Conservation (phyloP, 1,140 invertebrate genomes). For the Leptinotarsa lineolata region DNA sequence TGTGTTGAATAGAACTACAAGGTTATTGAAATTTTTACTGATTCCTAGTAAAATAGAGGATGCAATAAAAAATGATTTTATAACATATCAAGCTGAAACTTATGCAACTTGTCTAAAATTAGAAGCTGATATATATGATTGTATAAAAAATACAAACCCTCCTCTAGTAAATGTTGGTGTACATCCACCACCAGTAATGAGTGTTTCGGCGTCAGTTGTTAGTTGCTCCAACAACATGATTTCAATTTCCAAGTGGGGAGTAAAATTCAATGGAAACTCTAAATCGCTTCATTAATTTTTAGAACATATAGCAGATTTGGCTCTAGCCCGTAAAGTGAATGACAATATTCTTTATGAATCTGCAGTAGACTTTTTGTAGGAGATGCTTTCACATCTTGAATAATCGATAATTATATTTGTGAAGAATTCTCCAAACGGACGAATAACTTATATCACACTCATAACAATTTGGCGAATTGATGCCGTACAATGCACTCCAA, state of each 20-base stretch:
- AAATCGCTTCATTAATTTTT: not conserved
- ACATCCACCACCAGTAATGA: constrained; percentile 11
- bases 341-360: not conserved
- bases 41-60: constrained; percentile 7
- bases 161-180: constrained; percentile 4
- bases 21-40: not conserved
- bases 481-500: no score
- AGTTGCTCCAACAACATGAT: not conserved
- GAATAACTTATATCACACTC: no score
- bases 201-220: not conserved
- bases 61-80: not conserved
- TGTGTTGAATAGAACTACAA: constrained; percentile 1
- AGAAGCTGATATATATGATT: constrained; percentile 12
- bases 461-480: no score
- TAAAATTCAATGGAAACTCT: not conserved
- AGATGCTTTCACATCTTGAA: no score
- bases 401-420: no score
- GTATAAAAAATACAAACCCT: not conserved
- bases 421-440: no score
- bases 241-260: not conserved
- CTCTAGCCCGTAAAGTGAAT: not conserved
- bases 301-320: not conserved
- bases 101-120: constrained; percentile 22
- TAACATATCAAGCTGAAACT: constrained; percentile 21
- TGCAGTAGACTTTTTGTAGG: not conserved